A percentile compares a stretch with the other conserved stretches of the same genome.
Conservation (phyloP, 2,797 vertebrate genomes). For the Neopelma chrysocephalum region DNA sequence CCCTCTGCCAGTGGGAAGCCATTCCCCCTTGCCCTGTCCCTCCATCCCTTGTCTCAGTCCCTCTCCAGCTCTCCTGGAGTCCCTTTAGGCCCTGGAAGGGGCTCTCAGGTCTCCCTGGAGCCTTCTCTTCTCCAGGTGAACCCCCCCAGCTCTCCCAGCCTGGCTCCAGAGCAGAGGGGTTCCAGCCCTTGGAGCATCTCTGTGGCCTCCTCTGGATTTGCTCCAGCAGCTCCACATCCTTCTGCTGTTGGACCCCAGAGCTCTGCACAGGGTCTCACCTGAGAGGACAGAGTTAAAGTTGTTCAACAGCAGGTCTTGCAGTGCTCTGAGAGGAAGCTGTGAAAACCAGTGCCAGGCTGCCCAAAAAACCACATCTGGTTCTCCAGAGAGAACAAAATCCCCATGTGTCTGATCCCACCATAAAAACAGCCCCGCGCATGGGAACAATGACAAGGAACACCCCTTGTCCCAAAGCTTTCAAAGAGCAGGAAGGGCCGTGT, state of each 20-base stretch:
- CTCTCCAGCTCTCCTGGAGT: no score
- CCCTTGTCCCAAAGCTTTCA: not conserved
- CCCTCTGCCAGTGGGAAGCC: no score
- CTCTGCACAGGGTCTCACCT: not conserved
- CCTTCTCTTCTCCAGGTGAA: no score
- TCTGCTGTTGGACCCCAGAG: not conserved
- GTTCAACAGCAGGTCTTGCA: no score
- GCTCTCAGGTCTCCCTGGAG: no score
- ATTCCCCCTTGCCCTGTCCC: no score
- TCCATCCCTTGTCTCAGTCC: no score
- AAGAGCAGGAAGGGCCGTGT: not conserved
- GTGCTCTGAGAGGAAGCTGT: not conserved
- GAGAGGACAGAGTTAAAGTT: not conserved
- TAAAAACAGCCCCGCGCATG: not conserved
- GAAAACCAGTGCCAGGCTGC: not conserved
- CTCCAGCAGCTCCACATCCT: not conserved
- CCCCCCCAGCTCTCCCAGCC: not conserved
- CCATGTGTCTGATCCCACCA: fast-evolving
- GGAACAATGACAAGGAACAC: not conserved
- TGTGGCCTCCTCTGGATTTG: fast-evolving
- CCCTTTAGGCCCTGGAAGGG: no score
- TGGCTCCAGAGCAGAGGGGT: not conserved
- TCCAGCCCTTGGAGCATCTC: not conserved
- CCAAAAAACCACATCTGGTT: not conserved
- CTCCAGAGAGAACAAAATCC: not conserved